Evolutionary conservation across 2,113 vertebrate species (phyloP).

Genomic region (Bombycilla garrulus): DNA sequence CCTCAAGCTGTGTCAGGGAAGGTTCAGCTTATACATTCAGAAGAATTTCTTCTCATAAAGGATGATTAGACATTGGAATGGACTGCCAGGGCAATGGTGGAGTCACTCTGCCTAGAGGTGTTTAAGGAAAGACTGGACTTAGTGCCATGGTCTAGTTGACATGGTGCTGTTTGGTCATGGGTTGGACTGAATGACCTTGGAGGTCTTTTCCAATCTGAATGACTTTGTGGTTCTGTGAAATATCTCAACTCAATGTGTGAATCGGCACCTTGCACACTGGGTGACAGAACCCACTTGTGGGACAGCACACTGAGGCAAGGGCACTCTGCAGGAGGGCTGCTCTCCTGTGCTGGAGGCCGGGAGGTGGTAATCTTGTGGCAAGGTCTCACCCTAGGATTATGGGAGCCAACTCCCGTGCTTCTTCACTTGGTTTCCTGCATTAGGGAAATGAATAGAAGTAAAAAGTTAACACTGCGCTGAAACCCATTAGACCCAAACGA

Average conservation of each 20-base stretch:
- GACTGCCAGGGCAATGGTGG: background rate
- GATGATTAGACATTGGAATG: background rate
- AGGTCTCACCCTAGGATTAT: rapidly evolving
- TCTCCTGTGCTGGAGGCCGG: background rate
- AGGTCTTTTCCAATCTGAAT: background rate
- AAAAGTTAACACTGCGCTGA: background rate
- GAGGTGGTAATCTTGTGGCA: background rate
- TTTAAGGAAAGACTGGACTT: background rate
- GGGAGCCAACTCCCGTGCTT: rapidly evolving
- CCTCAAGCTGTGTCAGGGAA: background rate
- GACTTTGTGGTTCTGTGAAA: background rate
- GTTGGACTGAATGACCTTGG: background rate
- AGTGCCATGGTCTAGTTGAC: background rate
- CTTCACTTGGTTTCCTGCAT: no score
- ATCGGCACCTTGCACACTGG: background rate
- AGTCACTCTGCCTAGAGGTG: background rate
- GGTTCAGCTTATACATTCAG: rapidly evolving
- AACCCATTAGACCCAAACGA: background rate
- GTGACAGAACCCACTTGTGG: background rate
- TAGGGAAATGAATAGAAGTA: background rate
- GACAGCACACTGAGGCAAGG: background rate
- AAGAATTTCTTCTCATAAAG: background rate
- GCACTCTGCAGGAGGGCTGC: rapidly evolving
- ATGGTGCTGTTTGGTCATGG: background rate
- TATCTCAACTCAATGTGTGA: background rate